These are phyloP conservation scores for Champsocephalus esox DNA, from an alignment of 2,797 vertebrate genomes.

Conservation along the genomic window DNA sequence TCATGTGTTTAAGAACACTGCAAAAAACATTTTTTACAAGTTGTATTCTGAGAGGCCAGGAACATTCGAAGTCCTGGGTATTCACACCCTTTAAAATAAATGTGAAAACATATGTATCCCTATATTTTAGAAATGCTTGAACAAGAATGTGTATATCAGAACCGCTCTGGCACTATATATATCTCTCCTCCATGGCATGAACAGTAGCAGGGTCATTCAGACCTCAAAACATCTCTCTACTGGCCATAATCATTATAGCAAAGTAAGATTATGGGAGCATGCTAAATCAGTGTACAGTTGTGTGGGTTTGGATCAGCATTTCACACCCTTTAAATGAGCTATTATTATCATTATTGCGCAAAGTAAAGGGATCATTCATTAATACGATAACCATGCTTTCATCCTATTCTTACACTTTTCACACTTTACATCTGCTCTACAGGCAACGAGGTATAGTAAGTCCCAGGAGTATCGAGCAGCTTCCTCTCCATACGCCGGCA, in stretches of 20 bases:
- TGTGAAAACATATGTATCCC: too few relatives aligned
- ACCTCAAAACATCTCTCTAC: constrained; percentile 63
- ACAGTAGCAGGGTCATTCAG: not conserved
- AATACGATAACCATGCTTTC: not conserved
- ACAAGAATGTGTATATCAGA: constrained; percentile 14
- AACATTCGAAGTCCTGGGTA: not conserved
- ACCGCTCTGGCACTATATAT: constrained; percentile 1
- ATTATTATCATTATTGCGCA: not conserved
- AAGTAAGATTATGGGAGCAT: constrained; percentile 33
- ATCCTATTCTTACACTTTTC: constrained; percentile 5
- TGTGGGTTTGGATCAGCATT: not conserved
- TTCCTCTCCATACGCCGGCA: constrained; percentile 42
- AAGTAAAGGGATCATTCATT: not conserved
- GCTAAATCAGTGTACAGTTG: constrained; percentile 11
- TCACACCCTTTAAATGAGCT: not conserved
- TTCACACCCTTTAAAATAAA: constrained; percentile 5
- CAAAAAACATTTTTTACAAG: not conserved
- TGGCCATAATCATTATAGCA: constrained; percentile 35
- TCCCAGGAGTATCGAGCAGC: constrained; percentile 20
- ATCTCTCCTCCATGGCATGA: not conserved
- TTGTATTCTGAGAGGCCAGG: not conserved
- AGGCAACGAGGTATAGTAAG: constrained; percentile 13
- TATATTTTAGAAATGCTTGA: not conserved
- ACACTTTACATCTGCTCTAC: constrained; percentile 19
- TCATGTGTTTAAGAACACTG: not conserved